These are phyloP conservation scores for Mycalesis mineus DNA, from an alignment of 2,888 invertebrate species.

Conservation along the genomic window DNA sequence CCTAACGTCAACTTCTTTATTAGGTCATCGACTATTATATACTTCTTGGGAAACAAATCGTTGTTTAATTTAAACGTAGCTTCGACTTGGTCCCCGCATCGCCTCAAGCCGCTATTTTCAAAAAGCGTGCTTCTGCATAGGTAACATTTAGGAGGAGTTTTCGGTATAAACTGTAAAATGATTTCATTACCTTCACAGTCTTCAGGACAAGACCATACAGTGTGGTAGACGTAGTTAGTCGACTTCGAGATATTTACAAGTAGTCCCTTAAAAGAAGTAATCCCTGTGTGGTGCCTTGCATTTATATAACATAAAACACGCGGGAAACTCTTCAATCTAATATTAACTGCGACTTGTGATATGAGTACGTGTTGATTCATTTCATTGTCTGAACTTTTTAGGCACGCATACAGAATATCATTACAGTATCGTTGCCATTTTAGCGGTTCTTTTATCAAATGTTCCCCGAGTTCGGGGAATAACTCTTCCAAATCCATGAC, in stretches of 20 bases:
- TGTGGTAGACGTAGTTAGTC: conserved; percentile 55
- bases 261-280: conserved; percentile 49
- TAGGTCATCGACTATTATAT: conserved; percentile 55
- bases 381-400: conserved; percentile 43
- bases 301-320: conserved; percentile 37
- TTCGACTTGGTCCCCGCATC: conserved; percentile 59
- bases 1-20: conserved; percentile 51
- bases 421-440: conserved; percentile 50
- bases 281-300: conserved; percentile 40
- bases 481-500: conserved; percentile 54
- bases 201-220: conserved; percentile 71
- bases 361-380: conserved; percentile 37
- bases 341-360: conserved; percentile 49
- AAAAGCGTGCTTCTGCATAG: conserved; percentile 55
- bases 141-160: conserved; percentile 57
- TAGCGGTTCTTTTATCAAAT: conserved; percentile 56
- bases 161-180: conserved; percentile 58
- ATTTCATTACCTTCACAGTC: conserved; percentile 66
- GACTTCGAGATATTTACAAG: conserved; percentile 53
- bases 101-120: conserved; percentile 61
- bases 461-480: conserved; percentile 46
- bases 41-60: conserved; percentile 40
- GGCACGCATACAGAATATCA: conserved; percentile 55
- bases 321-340: conserved; percentile 54
- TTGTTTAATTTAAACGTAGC: conserved; percentile 48